Evolutionary conservation across 2,888 invertebrate genomes (phyloP), one percentile per base, ranked within the genome.

Genomic region (Ophioninae sp.): DNA sequence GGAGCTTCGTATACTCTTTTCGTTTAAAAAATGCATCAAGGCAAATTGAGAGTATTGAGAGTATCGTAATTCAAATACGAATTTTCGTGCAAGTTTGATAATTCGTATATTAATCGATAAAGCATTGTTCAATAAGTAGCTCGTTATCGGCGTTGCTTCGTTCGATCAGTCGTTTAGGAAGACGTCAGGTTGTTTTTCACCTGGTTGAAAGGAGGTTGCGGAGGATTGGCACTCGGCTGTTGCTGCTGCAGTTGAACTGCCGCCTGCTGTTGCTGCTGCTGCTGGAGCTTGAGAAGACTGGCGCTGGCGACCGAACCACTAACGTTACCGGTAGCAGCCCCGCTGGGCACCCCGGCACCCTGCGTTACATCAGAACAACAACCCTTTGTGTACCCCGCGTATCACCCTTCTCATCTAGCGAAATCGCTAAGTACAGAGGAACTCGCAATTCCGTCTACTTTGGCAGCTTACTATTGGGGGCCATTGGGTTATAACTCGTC

Each of bases 201-300:
- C 92, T 93, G 93, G 88, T 93, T 93, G 86, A 93, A 92, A 85
- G 92, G 91, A 85, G 92, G 92, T 88, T 92, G 93, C 85, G 91
- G 91, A 80, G 91, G 90, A 88, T 90, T 92, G 86, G 89, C 89
- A 86, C 89, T 92, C 86, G 91, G 90, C 84, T 92, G 92, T 85
- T 91, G 92, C 84, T 91, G 91, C 81, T 92, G 92, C 86, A 91
- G 85, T 86, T 91, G 92, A 44, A 85, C 81, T 82, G 87, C 86
- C 83, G 88, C 82, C 85, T 91, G 91, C 73, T 88, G 88, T 70
- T 91, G 91, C 83, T 91, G 92, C 85, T 92, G 92, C 82, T 92
- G 92, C 79, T 92, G 92, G 80, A 93, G 91, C 85, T 93, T 93
- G 86, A 93, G 89, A 67, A 93, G 91, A 85, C 93, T 93, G 87